Evolutionary conservation across 37 sponge, comb jelly and placozoan species (phyloP).

Genomic region (Beroe ovata): DNA sequence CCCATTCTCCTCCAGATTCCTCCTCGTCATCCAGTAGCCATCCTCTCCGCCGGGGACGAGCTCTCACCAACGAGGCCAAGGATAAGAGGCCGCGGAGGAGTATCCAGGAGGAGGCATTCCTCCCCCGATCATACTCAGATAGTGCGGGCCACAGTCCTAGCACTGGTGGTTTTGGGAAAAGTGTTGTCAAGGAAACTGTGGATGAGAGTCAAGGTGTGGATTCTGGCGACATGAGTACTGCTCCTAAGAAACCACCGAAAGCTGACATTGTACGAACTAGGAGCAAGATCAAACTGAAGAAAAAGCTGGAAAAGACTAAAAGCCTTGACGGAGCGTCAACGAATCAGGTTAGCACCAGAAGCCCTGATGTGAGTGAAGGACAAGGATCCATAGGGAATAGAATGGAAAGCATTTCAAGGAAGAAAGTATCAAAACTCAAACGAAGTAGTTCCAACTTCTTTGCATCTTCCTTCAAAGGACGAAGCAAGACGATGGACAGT

Average conservation of each 20-base stretch:
- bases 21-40: background rate
- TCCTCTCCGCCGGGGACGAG: background rate
- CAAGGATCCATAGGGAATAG: too few relatives aligned
- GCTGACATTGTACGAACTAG: background rate
- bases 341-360: background rate
- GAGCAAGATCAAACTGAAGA: background rate
- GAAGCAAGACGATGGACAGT: slow-evolving; percentile 1
- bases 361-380: background rate
- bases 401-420: background rate
- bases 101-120: background rate
- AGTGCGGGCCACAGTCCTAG: too few relatives aligned
- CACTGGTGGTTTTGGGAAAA: too few relatives aligned
- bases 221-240: background rate
- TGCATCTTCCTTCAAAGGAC: background rate
- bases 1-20: too few relatives aligned
- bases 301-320: background rate
- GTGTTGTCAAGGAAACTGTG: background rate
- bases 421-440: background rate
- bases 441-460: slow-evolving; percentile 30
- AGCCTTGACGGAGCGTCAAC: background rate
- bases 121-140: background rate
- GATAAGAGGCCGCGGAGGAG: background rate
- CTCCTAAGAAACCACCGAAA: background rate
- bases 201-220: background rate
- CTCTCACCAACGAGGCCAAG: background rate